A percentile compares a stretch with the other conserved stretches of the same genome.
Evolutionary conservation across 1,140 invertebrate species (phyloP).

Genomic region (Oryzaephilus surinamensis): DNA sequence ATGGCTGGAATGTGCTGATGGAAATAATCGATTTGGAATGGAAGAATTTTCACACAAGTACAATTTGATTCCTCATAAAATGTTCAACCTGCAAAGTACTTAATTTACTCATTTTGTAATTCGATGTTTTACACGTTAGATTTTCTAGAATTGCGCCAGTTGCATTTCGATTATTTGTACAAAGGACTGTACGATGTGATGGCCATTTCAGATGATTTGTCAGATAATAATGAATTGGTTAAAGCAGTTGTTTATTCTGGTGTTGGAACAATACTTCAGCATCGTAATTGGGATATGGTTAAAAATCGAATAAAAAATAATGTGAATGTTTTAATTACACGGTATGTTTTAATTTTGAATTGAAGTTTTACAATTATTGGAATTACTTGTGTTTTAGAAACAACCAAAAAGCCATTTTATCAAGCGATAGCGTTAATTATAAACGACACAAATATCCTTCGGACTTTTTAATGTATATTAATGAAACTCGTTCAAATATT

Average conservation of each 20-base stretch:
- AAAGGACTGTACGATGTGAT: constrained; percentile 24
- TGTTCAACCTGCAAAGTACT: constrained; percentile 29
- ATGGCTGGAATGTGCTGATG: constrained; percentile 18
- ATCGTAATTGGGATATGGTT: constrained; percentile 28
- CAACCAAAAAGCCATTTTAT: constrained; percentile 31
- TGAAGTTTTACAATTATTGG: constrained; percentile 1
- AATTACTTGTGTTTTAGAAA: constrained; percentile 21
- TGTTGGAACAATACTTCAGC: constrained; percentile 26
- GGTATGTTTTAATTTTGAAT: constrained; percentile 15
- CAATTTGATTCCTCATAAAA: constrained; percentile 25
- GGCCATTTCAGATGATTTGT: constrained; percentile 27
- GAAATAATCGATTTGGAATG: neutral
- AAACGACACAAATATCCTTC: constrained; percentile 23
- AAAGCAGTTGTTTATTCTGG: constrained; percentile 32
- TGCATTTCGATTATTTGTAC: constrained; percentile 32
- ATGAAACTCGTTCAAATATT: constrained; percentile 33
- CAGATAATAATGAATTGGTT: constrained; percentile 31
- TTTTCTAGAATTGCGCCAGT: constrained; percentile 28
- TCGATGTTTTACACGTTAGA: neutral
- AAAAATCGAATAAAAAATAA: constrained; percentile 29
- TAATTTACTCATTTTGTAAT: neutral
- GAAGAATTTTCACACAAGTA: no score
- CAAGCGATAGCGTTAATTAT: constrained; percentile 31
- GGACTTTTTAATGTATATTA: constrained; percentile 32
- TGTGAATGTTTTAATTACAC: constrained; percentile 28